Base-by-base conservation (phyloP, 1,140 invertebrate genomes). In the Proales similis region DNA sequence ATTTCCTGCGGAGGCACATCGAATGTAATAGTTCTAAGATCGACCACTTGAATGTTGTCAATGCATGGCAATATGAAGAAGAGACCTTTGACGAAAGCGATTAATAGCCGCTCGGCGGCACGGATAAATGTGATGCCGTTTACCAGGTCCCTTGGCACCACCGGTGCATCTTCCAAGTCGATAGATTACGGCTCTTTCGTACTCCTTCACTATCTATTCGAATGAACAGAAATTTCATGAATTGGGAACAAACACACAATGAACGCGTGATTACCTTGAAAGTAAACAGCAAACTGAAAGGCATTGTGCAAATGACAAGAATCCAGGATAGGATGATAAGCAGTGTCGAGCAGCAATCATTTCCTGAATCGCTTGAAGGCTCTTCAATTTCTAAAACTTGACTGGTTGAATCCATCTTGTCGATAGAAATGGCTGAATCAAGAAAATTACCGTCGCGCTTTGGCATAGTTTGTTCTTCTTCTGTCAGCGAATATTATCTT, bases 1-100 rank as follows among this genome's bases (percentile, higher is more conserved):
- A 67, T 63, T 43, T 67, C 66, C 38, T 67, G 66, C 19, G 48
- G 63, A 38, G 66, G 66, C 12, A 67, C 63, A 53, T 67, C 63
- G 42, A 67, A 53, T 26, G 64, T 65, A 11, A 60, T 36, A 17
- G 64, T 66, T 39, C 64, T 38, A 12, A 67, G 12, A 48, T 67
- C 65, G 39, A 67, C 65, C 5, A 27, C 33, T 5, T 33, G 26
- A 17, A 51, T 42, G 32, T 42, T 46, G 26, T 67, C 65, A 14
- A 66, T 17, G 45, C 53, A 67, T 27, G 66, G 66, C n/a, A 66
- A 22, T 27, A 67, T 14, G 43, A 64, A 63, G 29, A 65, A 57
- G 7, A 66, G 27, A 17, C 66, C 66, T 61, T n/a, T 45, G 57
- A 0, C 57, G 42, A 6, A 61, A 26, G 4, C 57, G 57, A 46